These are phyloP conservation scores for Empidonax alnorum DNA, from an alignment of 2,113 vertebrate genomes.

Conservation along the genomic window DNA sequence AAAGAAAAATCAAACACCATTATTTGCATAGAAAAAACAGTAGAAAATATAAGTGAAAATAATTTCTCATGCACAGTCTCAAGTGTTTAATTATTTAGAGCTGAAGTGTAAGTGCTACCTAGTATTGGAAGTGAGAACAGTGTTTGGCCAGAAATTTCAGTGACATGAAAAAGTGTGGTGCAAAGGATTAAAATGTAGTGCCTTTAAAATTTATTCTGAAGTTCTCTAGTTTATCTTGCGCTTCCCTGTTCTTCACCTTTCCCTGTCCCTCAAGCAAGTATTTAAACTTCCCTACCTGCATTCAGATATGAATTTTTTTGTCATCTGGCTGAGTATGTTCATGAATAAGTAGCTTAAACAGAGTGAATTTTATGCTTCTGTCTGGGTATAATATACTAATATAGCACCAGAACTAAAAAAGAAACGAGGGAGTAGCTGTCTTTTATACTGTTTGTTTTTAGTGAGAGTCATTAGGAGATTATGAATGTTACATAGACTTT, in stretches of 20 bases:
- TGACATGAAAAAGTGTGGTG: neutral
- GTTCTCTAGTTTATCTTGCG: neutral
- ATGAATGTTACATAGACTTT: neutral
- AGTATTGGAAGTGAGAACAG: neutral
- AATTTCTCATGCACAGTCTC: neutral
- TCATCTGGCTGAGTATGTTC: neutral
- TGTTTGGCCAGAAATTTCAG: neutral
- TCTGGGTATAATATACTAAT: neutral
- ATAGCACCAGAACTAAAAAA: neutral
- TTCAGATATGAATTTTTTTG: neutral
- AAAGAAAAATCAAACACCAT: neutral
- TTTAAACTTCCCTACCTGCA: neutral
- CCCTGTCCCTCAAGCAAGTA: neutral
- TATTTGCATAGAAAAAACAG: neutral
- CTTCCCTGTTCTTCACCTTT: neutral
- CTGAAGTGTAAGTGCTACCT: neutral
- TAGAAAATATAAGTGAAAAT: neutral
- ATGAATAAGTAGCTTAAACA: neutral
- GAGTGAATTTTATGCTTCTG: neutral
- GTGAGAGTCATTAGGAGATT: neutral
- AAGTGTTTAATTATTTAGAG: neutral
- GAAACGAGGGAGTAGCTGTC: neutral
- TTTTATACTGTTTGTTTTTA: neutral
- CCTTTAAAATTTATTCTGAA: neutral
- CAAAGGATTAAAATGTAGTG: neutral